Evolutionary conservation across 1,140 invertebrate genomes (phyloP), one percentile per base, ranked within the genome.

Genomic region (Galendromus occidentalis): DNA sequence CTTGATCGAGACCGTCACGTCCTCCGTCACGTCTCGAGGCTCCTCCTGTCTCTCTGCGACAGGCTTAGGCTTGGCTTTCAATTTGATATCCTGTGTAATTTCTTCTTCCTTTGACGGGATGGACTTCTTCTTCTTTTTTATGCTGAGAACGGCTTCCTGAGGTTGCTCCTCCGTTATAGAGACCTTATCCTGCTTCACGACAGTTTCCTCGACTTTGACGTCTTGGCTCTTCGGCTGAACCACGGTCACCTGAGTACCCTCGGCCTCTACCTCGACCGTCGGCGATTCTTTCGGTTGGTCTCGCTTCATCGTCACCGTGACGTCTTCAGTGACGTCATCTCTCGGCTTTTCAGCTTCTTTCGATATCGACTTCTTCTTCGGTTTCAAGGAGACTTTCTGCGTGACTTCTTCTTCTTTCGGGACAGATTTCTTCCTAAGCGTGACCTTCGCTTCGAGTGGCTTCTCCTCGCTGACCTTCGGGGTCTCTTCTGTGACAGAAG

Each of bases 41-140:
- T 68, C 67, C 14, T 67, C 39, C 44, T 65, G 67, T 66, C 66
- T 51, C 59, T 63, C 39, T 12, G 30, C 2, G n/a, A 66, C 29
- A 17, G 64, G 14, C 25, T 7, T 41, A 30, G 22, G 45, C 39
- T 68, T 65, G 29, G 25, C 18, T n/a, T 41, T 44, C 5, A 65
- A 51, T 28, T 18, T 66, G 18, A 65, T 55, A 6, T 47, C 45
- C 28, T 20, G 18, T 5, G 45, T 5, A 22, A 22, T 14, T 47
- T 47, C 45, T 28, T 47, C 45, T 47, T 22, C 45, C 14, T 47
- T 47, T 4, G 45, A 6, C 9, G 33, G 18, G 28, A 30, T 25
- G 14, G 22, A 66, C 30, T 1, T 65, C 25, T 66, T 25, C 22
- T 65, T 22, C 22, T 66, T 66, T 18, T 66, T 45, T 42, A 44